Base-by-base conservation (phyloP, 64 coral and sea anemone genomes). In the Montipora efflorescens region DNA sequence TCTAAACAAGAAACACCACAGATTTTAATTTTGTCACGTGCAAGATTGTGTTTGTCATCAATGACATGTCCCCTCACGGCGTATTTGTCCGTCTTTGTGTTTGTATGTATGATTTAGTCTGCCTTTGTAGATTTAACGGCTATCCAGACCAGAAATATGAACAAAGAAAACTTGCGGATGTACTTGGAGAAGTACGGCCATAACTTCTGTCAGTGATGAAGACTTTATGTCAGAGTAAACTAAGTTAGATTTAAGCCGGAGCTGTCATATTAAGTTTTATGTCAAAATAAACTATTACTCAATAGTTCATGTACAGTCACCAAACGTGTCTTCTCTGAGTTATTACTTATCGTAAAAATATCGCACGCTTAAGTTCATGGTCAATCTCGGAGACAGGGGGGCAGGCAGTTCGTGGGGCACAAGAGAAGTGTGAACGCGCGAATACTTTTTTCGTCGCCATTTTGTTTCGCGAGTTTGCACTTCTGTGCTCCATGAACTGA, bases 231-330 rank as follows among this genome's bases (percentile, higher is more conserved):
- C 89, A 90, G 92, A 68, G 89, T 80, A 92, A 94, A 11, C 75
- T 95, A 96, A 93, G 95, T 96, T 84, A 97, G 93, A 93, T 94
- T 87, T 90, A 97, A 95, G 93, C 90, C 87, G 69, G 77, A 95
- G 93, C 96, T 95, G 96, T 97, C 93, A 81, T 86, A 86, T 86
- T 96, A 93, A 97, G 89, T 97, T 97, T 96, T 97, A 97, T 97
- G 96, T 97, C 93, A 95, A 97, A 97, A 97, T 94, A 94, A 97
- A 97, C 89, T 93, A 95, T 97, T 95, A 97, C 96, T 97, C 96
- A 81, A 79, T 97, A 97, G 89, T 70, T 66, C 90, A 86, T 97
- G 92, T 97, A 86, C 62, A 86, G 82, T 86, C 82, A 72, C 3
- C 46, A 48, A 70, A 50, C 0, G 47, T 49, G 62, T 86, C 19